A percentile compares a stretch with the other conserved stretches of the same genome.
phyloP scores from a whole-genome alignment of 92 coral and sea anemone species.

The Muricea muricata region DNA sequence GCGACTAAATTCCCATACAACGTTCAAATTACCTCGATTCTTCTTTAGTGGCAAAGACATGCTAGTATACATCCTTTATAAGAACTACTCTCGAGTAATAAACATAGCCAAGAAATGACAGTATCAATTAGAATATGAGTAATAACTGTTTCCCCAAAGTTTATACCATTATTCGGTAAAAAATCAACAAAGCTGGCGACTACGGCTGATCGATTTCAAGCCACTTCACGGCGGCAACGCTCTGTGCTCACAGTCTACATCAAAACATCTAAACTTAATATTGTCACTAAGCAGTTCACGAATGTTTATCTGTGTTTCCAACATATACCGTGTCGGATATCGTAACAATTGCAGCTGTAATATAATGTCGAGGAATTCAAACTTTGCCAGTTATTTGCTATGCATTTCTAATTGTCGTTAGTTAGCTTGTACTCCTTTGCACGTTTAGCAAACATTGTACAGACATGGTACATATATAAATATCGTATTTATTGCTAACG shows the following conservation, averaged over 20 bases:
- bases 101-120: too few relatives aligned
- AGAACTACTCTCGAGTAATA: too few relatives aligned
- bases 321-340: neutral
- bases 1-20: too few relatives aligned
- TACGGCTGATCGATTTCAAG: too few relatives aligned
- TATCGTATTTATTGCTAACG: neutral
- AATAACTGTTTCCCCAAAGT: too few relatives aligned
- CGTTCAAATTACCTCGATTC: neutral
- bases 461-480: neutral
- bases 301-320: neutral
- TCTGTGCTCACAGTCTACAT: too few relatives aligned
- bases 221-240: too few relatives aligned
- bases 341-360: neutral
- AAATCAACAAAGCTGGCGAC: too few relatives aligned
- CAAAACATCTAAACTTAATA: conserved; percentile 1
- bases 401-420: too few relatives aligned
- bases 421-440: neutral
- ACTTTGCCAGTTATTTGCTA: neutral
- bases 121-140: too few relatives aligned
- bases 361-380: neutral
- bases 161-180: too few relatives aligned
- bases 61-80: neutral
- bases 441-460: neutral
- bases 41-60: too few relatives aligned
- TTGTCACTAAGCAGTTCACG: neutral